phyloP scores from a whole-genome alignment of 2,113 vertebrate species.

The Rafetus swinhoei region DNA sequence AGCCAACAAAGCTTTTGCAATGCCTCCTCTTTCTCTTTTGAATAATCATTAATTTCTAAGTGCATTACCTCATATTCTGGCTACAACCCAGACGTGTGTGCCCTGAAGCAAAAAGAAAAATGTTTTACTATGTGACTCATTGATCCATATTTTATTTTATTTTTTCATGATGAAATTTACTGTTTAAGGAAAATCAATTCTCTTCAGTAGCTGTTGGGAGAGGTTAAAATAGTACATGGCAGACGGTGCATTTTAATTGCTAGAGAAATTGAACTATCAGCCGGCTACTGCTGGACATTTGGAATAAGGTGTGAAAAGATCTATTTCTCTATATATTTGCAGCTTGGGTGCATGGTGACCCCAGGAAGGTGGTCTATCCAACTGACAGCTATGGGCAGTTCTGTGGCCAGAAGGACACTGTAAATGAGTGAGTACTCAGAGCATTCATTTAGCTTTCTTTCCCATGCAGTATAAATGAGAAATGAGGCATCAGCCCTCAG shows the following conservation, averaged over 20 bases:
- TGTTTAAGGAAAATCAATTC: conserved; percentile 61
- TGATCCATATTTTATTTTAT: conserved; percentile 51
- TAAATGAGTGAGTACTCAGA: conserved; percentile 89
- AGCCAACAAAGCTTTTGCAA: conserved; percentile 58
- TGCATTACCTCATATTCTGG: conserved; percentile 67
- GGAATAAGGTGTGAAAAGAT: conserved; percentile 17
- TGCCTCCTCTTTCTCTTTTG: conserved; percentile 49
- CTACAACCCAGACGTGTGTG: conserved; percentile 22
- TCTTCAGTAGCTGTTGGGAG: conserved; percentile 17
- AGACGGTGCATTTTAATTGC: conserved; percentile 33
- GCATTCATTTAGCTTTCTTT: not conserved
- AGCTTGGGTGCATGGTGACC: conserved; percentile 96
- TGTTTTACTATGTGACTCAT: conserved; percentile 52
- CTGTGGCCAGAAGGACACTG: conserved; percentile 91
- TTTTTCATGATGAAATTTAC: conserved; percentile 69
- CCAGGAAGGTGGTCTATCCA: conserved; percentile 92
- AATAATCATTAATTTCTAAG: conserved; percentile 64
- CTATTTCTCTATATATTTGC: conserved; percentile 52
- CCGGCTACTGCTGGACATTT: not conserved
- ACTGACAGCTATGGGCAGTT: conserved; percentile 96
- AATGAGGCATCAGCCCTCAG: not conserved
- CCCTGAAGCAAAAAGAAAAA: conserved; percentile 40
- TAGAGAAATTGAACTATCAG: not conserved
- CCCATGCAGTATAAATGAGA: not conserved
- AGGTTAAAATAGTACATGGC: conserved; percentile 5